Percentiles rank a stretch among this genome's conserved stretches.
Evolutionary conservation across 2,113 vertebrate genomes (phyloP).

Genomic region (Cryptomyrus ogoouensis): DNA sequence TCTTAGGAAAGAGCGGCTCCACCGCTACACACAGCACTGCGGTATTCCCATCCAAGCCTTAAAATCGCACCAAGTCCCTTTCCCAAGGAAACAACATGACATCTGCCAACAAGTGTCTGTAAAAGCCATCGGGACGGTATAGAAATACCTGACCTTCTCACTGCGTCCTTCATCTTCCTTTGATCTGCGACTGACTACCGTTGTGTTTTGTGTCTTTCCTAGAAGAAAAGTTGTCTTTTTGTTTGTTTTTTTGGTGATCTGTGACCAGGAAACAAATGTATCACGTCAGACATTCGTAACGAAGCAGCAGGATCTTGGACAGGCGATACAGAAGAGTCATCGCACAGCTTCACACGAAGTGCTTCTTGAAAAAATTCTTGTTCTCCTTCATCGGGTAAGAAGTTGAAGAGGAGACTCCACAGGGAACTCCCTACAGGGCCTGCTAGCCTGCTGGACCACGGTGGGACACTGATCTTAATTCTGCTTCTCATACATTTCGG

Average conservation of each 20-base stretch:
- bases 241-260: not conserved
- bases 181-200: not conserved
- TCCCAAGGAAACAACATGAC: not conserved
- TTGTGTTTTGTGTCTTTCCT: not conserved
- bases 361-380: not conserved
- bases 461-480: slow-evolving; percentile 75
- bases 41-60: not conserved
- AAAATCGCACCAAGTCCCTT: not conserved
- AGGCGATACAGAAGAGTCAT: not conserved
- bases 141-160: not conserved
- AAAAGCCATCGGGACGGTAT: not conserved
- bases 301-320: not conserved
- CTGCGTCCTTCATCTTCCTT: not conserved
- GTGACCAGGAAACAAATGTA: not conserved
- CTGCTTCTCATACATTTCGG: slow-evolving; percentile 71
- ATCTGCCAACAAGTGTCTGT: not conserved
- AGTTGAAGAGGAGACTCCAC: not conserved
- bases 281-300: not conserved
- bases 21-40: not conserved
- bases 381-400: not conserved
- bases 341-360: not conserved
- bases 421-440: slow-evolving; percentile 58
- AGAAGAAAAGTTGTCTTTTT: not conserved
- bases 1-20: not conserved
- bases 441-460: slow-evolving; percentile 69